These are phyloP conservation scores for Datnioides undecimradiatus DNA, from an alignment of 2,113 vertebrate genomes.

Conservation along the genomic window DNA sequence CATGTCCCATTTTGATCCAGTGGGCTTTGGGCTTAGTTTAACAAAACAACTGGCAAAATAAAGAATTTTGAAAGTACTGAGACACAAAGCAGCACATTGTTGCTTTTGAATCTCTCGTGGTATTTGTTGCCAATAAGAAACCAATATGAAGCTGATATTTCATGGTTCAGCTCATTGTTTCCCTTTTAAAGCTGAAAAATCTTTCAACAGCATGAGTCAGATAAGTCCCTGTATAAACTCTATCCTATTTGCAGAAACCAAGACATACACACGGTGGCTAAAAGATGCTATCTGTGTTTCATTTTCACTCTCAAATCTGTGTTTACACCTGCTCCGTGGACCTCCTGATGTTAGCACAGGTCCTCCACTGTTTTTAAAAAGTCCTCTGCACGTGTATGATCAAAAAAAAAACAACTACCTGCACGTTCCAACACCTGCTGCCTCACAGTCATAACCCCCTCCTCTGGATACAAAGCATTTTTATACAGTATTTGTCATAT, in stretches of 20 bases:
- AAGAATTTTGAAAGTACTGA: background rate
- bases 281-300: background rate
- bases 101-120: background rate
- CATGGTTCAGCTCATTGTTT: background rate
- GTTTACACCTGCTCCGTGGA: background rate
- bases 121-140: background rate
- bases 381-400: slow-evolving; percentile 9
- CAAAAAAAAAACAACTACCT: slow-evolving; percentile 18
- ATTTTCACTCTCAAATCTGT: background rate
- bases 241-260: background rate
- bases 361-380: slow-evolving; percentile 2
- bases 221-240: background rate
- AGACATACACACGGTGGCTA: background rate
- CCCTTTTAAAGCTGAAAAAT: background rate
- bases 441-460: slow-evolving; percentile 4
- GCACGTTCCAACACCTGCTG: slow-evolving; percentile 20
- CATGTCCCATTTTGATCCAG: background rate
- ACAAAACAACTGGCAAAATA: no score
- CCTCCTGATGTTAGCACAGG: background rate
- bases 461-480: slow-evolving; percentile 16
- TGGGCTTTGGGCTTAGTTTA: background rate
- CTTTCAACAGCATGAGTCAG: background rate
- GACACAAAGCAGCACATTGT: background rate
- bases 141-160: background rate
- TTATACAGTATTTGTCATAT: slow-evolving; percentile 11